Evolutionary conservation across 1,140 invertebrate species (phyloP).

Genomic region (Heliconius melpomene): DNA sequence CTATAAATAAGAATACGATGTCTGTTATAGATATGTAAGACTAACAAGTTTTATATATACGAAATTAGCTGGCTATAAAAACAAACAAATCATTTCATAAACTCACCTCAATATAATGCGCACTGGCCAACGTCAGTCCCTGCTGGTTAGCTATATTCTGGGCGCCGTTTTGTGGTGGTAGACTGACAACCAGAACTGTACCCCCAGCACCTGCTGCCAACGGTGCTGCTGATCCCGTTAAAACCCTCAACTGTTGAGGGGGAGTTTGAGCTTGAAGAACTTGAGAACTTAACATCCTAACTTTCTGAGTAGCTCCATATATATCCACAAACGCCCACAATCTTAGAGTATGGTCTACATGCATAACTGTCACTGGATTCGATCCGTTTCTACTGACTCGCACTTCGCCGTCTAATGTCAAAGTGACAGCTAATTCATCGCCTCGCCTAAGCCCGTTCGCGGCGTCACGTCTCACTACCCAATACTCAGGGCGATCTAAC

Average conservation of each 20-base stretch:
- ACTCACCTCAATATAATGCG: conserved; percentile 75
- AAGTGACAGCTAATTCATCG: conserved; percentile 94
- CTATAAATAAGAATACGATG: too few species aligned
- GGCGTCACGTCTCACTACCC: conserved; percentile 97
- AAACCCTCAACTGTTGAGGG: conserved; percentile 63
- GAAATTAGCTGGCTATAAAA: too few species aligned
- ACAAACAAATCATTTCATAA: background rate
- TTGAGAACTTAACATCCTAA: conserved; percentile 81
- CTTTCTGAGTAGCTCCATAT: conserved; percentile 95
- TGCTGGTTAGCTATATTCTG: conserved; percentile 65
- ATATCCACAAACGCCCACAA: conserved; percentile 98
- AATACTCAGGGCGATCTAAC: conserved; percentile 97
- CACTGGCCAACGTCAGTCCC: conserved; percentile 61
- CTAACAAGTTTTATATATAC: too few species aligned
- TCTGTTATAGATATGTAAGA: too few species aligned
- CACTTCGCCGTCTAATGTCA: conserved; percentile 93
- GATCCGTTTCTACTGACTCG: conserved; percentile 93
- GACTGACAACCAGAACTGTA: conserved; percentile 88
- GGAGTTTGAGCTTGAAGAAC: conserved; percentile 55
- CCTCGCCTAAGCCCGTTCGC: conserved; percentile 90
- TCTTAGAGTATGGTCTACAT: conserved; percentile 94
- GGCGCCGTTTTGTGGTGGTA: conserved; percentile 83
- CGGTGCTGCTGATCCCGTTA: conserved; percentile 78
- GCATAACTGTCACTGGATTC: conserved; percentile 91
- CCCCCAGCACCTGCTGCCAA: conserved; percentile 84